phyloP scores from a whole-genome alignment of 2,888 invertebrate species.

The Drosophila yooni region DNA sequence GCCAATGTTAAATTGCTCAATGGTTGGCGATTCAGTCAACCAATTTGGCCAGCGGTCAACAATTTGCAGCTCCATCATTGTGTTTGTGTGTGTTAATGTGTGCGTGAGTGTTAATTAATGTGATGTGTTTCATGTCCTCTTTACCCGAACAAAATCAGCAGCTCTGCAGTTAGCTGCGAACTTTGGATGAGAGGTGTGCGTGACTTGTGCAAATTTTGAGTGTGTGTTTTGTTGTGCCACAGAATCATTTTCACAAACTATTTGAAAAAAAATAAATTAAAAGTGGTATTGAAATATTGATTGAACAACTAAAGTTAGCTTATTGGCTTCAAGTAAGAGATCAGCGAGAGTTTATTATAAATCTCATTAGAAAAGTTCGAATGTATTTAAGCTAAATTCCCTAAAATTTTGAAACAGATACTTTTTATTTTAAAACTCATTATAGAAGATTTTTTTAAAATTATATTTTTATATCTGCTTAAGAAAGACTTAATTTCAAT shows the following conservation, averaged over 20 bases:
- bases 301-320: not conserved
- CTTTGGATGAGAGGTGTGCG: not conserved
- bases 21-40: conserved; percentile 45
- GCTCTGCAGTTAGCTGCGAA: conserved; percentile 3
- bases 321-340: not conserved
- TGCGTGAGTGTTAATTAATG: conserved; percentile 25
- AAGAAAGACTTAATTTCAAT: not conserved
- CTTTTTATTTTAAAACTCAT: not conserved
- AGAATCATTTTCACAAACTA: not conserved
- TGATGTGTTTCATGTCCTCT: conserved; percentile 28
- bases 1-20: conserved; percentile 36
- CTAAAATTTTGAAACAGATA: not conserved
- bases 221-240: not conserved
- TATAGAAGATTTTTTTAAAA: not conserved
- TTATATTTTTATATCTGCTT: accelerated
- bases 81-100: not conserved
- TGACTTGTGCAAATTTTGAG: not conserved
- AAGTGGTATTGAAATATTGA: not conserved
- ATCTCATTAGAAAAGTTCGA: not conserved
- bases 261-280: not conserved
- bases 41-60: conserved; percentile 48
- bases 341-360: not conserved
- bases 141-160: not conserved
- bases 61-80: conserved; percentile 33
- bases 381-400: not conserved